phyloP scores from a whole-genome alignment of 2,888 invertebrate genomes.

The Eutolmus rufibarbis region DNA sequence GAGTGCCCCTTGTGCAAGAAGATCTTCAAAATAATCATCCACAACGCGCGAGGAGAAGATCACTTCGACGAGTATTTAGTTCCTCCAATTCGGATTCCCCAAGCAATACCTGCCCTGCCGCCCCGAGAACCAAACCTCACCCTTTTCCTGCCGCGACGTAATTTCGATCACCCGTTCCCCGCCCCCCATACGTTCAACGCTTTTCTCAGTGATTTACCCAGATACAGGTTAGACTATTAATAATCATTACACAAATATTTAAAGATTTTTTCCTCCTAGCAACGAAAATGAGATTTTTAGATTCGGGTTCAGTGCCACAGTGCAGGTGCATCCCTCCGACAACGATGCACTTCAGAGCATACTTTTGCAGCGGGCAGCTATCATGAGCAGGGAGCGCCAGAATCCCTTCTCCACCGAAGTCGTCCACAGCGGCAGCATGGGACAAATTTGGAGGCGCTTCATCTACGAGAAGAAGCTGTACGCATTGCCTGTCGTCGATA shows the following conservation, averaged over 20 bases:
- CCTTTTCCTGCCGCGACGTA: not conserved
- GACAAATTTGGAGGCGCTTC: conserved; percentile 67
- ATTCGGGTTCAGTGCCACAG: conserved; percentile 45
- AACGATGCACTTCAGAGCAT: conserved; percentile 39
- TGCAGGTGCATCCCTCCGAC: conserved; percentile 44
- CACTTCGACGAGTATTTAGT: conserved; percentile 87
- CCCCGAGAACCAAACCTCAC: not conserved
- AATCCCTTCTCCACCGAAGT: conserved; percentile 47
- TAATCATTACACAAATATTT: not conserved
- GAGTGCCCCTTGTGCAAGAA: conserved; percentile 96
- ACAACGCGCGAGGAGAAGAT: conserved; percentile 86
- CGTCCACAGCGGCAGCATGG: conserved; percentile 52
- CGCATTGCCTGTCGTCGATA: conserved; percentile 74
- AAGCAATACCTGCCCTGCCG: not conserved
- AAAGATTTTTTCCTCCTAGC: not conserved
- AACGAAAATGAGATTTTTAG: conserved; percentile 22
- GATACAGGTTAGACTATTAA: conserved; percentile 38
- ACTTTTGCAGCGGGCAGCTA: conserved; percentile 52
- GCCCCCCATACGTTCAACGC: conserved; percentile 39
- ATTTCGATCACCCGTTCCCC: not conserved
- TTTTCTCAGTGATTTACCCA: conserved; percentile 42
- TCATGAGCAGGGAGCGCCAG: conserved; percentile 56
- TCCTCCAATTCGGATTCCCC: conserved; percentile 50
- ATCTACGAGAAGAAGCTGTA: conserved; percentile 81
- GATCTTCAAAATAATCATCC: conserved; percentile 87